A percentile compares a stretch with the other conserved stretches of the same genome.
These are phyloP conservation scores for Congeria kusceri DNA, from an alignment of 2,888 invertebrate species.

Conservation along the genomic window DNA sequence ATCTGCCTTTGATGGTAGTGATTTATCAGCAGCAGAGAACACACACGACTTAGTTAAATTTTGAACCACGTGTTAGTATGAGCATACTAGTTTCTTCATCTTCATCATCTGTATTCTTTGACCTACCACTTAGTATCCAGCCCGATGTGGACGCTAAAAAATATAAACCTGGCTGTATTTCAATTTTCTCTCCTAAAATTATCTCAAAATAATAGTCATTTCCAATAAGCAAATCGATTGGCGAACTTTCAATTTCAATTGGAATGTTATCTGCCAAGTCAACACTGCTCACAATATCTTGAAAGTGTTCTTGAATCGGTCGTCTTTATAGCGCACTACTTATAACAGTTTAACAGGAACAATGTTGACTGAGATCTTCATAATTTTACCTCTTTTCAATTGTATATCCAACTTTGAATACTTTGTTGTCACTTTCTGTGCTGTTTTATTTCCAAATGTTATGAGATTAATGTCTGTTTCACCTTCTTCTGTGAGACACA, in stretches of 20 bases:
- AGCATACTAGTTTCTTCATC: not conserved
- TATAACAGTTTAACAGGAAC: slow-evolving; percentile 14
- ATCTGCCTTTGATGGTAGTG: not conserved
- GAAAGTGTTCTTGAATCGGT: not conserved
- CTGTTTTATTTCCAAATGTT: not conserved
- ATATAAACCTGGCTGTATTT: slow-evolving; percentile 16
- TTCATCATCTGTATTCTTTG: not conserved
- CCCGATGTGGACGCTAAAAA: slow-evolving; percentile 8
- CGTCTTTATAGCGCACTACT: slow-evolving; percentile 10
- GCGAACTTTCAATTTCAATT: slow-evolving; percentile 3
- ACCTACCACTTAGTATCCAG: slow-evolving; percentile 18
- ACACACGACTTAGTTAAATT: not conserved
- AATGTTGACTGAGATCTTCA: slow-evolving; percentile 10
- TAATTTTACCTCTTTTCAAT: slow-evolving; percentile 7
- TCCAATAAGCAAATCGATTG: slow-evolving; percentile 12
- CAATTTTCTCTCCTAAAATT: slow-evolving; percentile 2
- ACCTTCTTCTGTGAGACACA: not conserved
- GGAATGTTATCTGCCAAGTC: slow-evolving; percentile 13
- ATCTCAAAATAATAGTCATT: slow-evolving; percentile 26
- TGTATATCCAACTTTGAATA: slow-evolving; percentile 3
- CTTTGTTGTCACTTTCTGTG: not conserved
- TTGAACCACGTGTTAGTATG: not conserved
- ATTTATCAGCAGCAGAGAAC: not conserved
- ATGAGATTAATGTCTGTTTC: not conserved
- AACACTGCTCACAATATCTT: not conserved